Base-by-base conservation (phyloP, 1,140 invertebrate species). In the Piezodorus guildinii region DNA sequence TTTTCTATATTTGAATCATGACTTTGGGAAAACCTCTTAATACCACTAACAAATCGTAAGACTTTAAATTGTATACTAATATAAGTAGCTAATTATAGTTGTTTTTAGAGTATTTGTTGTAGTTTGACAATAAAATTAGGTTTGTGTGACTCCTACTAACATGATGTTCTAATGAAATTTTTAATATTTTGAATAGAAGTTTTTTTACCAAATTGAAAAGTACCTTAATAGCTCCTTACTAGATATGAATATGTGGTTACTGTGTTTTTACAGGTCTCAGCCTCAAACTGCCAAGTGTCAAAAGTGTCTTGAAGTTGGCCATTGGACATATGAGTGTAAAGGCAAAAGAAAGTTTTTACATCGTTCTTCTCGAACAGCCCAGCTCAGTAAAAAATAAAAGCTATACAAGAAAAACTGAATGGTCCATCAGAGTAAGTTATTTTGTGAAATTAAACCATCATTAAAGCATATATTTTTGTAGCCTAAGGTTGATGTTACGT, bases 311-410 rank as follows among this genome's bases (percentile, higher is more conserved):
- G 70, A 71, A 58, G 59, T 27, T 39, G 71, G 70, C 4, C 70
- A 72, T 56, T 71, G 71, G 71, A 72, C 70, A 10, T 71, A 69
- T 52, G 69, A 72, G 46, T 71, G 71, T 46, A 72, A 68, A 56
- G 70, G 68, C 23, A 71, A 71, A 60, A 63, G 71, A 17, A 71
- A 71, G 60, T 67, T 70, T 63, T 46, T 69, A 0, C 43, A 66
- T 60, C 62, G 70, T 17, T 52, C 66, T 5, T 70, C 70, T 17
- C 63, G 69, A n/a, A 69, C 69, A 39, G 54, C 67, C 0, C 66
- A 65, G 21, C 52, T 69, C 9, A 67, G 66, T 16, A 69, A 69
- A 63, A 49, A 27, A 23, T 69, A 30, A 68, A 69, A 64, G 16
- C 58, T 12, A 51, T 65, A 14, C 45, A 65, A 44, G 59, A 65